Conservation (phyloP, 2,797 vertebrate species). For the Hippocampus kuda region DNA sequence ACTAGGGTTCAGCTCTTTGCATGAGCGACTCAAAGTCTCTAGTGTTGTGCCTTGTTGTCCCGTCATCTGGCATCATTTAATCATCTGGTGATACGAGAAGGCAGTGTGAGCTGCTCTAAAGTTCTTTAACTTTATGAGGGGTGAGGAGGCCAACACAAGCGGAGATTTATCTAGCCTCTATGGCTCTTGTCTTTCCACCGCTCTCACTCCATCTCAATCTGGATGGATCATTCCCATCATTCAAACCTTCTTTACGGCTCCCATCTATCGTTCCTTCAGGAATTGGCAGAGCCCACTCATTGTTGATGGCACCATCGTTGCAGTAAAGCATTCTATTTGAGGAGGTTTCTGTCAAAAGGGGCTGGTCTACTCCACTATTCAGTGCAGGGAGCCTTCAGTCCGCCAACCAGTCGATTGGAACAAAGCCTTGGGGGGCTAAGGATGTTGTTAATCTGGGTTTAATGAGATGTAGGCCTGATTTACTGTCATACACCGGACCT, state of each 20-base stretch:
- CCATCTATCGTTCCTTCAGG: constrained; percentile 57
- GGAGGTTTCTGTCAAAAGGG: constrained; percentile 41
- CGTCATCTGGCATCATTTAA: constrained; percentile 49
- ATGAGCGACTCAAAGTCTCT: constrained; percentile 10
- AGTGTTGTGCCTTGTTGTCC: constrained; percentile 32
- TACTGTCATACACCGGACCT: constrained; percentile 18
- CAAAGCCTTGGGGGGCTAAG: constrained; percentile 25
- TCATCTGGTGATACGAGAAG: constrained; percentile 26
- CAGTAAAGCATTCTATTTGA: constrained; percentile 51
- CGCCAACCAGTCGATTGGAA: constrained; percentile 35
- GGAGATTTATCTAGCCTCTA: constrained; percentile 45
- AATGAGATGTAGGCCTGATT: constrained; percentile 38
- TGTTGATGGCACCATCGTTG: constrained; percentile 30
- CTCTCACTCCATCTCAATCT: constrained; percentile 45
- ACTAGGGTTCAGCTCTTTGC: constrained; percentile 22
- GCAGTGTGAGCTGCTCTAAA: constrained; percentile 27
- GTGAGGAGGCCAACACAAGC: constrained; percentile 16
- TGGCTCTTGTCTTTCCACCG: constrained; percentile 41
- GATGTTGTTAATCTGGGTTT: constrained; percentile 36
- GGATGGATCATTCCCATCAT: constrained; percentile 49
- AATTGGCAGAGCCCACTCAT: constrained; percentile 47
- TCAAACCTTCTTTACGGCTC: constrained; percentile 60
- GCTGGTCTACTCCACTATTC: constrained; percentile 29
- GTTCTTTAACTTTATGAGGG: constrained; percentile 30
- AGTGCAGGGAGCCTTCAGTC: constrained; percentile 27